phyloP scores from a whole-genome alignment of 2,797 vertebrate genomes.

The Mycteria americana region DNA sequence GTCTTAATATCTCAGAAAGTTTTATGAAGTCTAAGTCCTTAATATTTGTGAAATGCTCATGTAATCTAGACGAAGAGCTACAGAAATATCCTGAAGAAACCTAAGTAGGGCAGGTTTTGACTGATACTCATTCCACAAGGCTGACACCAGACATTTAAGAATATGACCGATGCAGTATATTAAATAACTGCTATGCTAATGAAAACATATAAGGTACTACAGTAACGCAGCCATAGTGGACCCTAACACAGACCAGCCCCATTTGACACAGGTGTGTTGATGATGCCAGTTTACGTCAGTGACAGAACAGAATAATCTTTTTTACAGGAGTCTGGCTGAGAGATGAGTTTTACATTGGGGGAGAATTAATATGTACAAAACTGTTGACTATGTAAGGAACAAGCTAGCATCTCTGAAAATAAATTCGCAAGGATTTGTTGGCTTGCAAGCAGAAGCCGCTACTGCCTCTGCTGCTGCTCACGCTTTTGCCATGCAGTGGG shows the following conservation, averaged over 20 bases:
- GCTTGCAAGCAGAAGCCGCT: neutral
- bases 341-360: neutral
- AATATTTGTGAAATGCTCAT: neutral
- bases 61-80: neutral
- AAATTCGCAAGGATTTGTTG: neutral
- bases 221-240: neutral
- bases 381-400: neutral
- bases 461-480: neutral
- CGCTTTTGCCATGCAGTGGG: neutral
- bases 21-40: neutral
- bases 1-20: neutral
- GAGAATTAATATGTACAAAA: neutral
- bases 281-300: neutral
- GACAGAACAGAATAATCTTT: neutral
- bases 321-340: neutral
- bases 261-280: neutral
- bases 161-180: neutral
- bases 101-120: neutral
- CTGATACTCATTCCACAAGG: neutral
- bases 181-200: neutral
- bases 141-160: neutral
- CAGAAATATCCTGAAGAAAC: neutral
- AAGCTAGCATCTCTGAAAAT: neutral
- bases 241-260: neutral
- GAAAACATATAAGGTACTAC: neutral